Evolutionary conservation across 2,113 vertebrate species (phyloP), one percentile per base, ranked within the genome.

Genomic region (Halcyon malimbica): DNA sequence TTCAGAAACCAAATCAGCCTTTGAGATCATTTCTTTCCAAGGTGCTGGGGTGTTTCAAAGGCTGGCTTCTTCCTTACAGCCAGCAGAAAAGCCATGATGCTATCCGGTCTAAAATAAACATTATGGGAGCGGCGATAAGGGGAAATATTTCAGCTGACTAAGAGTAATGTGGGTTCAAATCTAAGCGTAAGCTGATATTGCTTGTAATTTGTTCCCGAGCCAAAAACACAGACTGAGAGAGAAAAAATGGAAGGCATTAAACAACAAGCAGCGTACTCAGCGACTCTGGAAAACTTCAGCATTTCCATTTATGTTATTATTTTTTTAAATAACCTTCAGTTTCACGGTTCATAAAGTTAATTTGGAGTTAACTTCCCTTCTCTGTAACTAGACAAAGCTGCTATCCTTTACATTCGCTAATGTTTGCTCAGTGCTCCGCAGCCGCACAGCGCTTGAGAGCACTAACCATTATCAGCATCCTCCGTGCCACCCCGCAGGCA

Each of bases 291-390:
- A 91, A 96, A 96, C 89, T 94, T 97, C 93, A 85, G 87, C 86
- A 50, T 90, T 94, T 87, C 86, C 95, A 96, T 91, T 95, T 94
- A 63, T 28, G 23, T 91, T 96, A 94, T 97, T 97, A 94, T 93
- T 95, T 97, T 97, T 97, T 97, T 94, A 97, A 96, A 96, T 93
- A 97, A 95, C 92, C 94, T 94, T 96, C 94, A 95, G 91, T 97
- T 97, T 96, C 96, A 97, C 59, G 83, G 96, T 90, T 89, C 96
- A 96, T 97, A 96, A 96, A 97, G 83, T 95, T 95, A 96, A 96
- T 97, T 95, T 95, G 94, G 94, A 97, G 94, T 81, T 86, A 90
- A 93, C 90, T 90, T 93, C 90, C 91, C 81, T 82, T 78, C 84
- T n/a, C 92, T 69, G 68, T 75, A 94, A 95, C 53, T 46, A 96